Conservation (phyloP, 2,888 invertebrate genomes). For the Eilema sororculum region DNA sequence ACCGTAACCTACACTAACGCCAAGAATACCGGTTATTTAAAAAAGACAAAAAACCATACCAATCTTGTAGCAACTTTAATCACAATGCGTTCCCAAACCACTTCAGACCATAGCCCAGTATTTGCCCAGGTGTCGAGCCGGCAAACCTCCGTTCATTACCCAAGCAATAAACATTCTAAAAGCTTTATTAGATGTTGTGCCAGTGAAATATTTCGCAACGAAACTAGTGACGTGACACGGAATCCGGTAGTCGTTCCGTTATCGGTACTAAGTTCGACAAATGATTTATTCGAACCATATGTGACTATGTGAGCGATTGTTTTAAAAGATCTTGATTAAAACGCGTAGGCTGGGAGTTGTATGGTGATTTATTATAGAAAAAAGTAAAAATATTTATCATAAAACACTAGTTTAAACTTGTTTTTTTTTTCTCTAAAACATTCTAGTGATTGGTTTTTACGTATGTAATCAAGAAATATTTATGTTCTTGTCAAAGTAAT, state of each 20-base stretch:
- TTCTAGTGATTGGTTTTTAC: background rate
- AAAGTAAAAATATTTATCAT: constrained; percentile 5
- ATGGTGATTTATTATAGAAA: constrained; percentile 31
- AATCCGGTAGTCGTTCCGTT: constrained; percentile 63
- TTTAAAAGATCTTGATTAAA: constrained; percentile 47
- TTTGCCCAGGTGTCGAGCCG: constrained; percentile 43
- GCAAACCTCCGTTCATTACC: constrained; percentile 41
- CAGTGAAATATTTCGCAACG: constrained; percentile 51
- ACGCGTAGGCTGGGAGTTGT: constrained; percentile 48
- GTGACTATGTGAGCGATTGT: constrained; percentile 46
- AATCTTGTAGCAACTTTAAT: background rate
- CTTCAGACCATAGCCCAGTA: constrained; percentile 32
- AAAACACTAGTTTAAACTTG: constrained; percentile 1
- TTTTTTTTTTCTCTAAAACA: constrained; percentile 1
- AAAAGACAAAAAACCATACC: background rate
- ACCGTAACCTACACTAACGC: background rate
- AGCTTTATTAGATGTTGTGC: constrained; percentile 61
- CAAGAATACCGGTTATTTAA: background rate
- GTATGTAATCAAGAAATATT: background rate
- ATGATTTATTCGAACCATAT: constrained; percentile 58
- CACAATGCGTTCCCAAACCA: background rate
- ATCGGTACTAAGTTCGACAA: constrained; percentile 50
- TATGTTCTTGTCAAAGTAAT: background rate
- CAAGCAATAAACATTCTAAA: constrained; percentile 53
- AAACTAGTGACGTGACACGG: constrained; percentile 58